Conservation (phyloP, 2,113 vertebrate species). For the Pelobates fuscus region DNA sequence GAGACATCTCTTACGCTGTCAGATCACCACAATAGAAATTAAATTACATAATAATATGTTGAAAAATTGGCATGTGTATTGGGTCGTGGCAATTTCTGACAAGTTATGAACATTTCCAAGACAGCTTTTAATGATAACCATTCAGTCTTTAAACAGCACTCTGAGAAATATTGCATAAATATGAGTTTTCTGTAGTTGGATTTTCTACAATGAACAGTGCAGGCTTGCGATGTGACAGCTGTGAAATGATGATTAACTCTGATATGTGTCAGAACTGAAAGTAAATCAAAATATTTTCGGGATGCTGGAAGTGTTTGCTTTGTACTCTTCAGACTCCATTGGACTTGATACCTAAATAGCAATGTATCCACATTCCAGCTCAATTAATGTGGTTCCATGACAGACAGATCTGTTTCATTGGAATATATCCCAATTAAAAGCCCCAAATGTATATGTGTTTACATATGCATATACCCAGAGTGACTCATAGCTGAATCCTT, state of each 20-base stretch:
- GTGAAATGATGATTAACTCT: conserved; percentile 28
- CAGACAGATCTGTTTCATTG: too few species aligned
- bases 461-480: too few species aligned
- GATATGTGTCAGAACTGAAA: conserved; percentile 20
- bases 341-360: neutral
- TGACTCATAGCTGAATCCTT: too few species aligned
- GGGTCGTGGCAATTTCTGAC: conserved; percentile 27
- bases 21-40: conserved; percentile 15
- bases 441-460: too few species aligned
- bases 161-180: conserved; percentile 31
- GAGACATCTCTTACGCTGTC: conserved; percentile 1
- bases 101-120: conserved; percentile 17
- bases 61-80: conserved; percentile 22
- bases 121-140: conserved; percentile 23
- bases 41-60: conserved; percentile 34
- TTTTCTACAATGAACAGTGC: conserved; percentile 18
- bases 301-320: neutral
- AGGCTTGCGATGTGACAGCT: neutral
- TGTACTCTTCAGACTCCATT: neutral
- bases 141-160: conserved; percentile 21
- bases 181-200: conserved; percentile 23
- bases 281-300: conserved; percentile 5
- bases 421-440: too few species aligned
- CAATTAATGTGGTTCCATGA: too few species aligned
- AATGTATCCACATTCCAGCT: neutral